These are phyloP conservation scores for Psophia crepitans DNA, from an alignment of 2,113 vertebrate species.

Conservation along the genomic window DNA sequence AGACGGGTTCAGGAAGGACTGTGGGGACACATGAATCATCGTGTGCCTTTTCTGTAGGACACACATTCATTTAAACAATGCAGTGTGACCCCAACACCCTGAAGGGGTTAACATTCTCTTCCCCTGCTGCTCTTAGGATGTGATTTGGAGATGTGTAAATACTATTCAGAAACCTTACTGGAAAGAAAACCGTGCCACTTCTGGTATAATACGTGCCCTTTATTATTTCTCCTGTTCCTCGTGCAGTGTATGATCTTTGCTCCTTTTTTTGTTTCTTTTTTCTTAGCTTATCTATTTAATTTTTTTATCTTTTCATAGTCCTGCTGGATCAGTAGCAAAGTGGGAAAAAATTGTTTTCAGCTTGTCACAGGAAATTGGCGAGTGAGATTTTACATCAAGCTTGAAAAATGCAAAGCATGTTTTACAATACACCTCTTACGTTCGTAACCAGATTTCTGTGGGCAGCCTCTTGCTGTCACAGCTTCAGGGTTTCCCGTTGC, in stretches of 20 bases:
- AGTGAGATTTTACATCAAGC: neutral
- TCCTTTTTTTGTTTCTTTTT: neutral
- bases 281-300: neutral
- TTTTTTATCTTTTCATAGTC: neutral
- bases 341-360: neutral
- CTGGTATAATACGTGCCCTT: fast-evolving
- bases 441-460: neutral
- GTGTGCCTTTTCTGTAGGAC: neutral
- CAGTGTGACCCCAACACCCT: fast-evolving
- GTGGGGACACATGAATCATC: fast-evolving
- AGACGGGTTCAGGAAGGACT: neutral
- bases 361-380: neutral
- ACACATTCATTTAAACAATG: neutral
- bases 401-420: neutral
- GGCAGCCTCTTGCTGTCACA: neutral
- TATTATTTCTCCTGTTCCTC: fast-evolving
- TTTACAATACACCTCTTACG: neutral
- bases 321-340: neutral
- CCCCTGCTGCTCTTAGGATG: fast-evolving
- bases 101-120: fast-evolving
- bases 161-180: neutral
- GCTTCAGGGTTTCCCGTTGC: neutral
- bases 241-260: neutral
- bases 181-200: fast-evolving
- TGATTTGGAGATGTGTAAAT: no score